These are phyloP conservation scores for Lagorchestes hirsutus DNA, from an alignment of 2,797 vertebrate genomes.

Conservation along the genomic window DNA sequence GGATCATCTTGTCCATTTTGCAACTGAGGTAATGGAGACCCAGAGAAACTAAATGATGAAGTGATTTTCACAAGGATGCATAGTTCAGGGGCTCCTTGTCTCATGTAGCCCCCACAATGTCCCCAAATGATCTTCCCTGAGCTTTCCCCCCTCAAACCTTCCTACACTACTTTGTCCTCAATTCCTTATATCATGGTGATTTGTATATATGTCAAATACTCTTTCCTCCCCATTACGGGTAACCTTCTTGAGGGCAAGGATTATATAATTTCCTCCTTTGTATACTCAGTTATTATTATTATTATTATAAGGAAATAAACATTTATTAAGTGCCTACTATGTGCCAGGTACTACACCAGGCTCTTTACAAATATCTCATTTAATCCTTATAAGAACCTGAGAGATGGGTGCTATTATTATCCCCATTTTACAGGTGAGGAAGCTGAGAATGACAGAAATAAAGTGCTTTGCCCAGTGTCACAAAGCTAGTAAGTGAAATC, in stretches of 20 bases:
- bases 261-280: not conserved
- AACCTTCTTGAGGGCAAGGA: not conserved
- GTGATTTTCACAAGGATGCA: not conserved
- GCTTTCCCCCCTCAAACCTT: not conserved
- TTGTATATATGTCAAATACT: not conserved
- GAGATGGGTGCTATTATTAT: not conserved
- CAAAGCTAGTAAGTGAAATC: not conserved
- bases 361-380: not conserved
- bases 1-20: not conserved
- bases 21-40: not conserved
- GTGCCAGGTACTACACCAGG: not conserved
- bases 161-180: not conserved
- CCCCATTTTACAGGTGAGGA: not conserved
- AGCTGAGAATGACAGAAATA: not conserved
- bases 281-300: not conserved
- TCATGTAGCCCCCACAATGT: not conserved
- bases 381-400: not conserved
- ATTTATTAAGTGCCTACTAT: not conserved
- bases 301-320: not conserved
- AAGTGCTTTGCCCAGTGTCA: not conserved
- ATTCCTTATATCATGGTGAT: not conserved
- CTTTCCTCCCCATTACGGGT: not conserved
- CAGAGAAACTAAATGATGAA: not conserved
- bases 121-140: not conserved
- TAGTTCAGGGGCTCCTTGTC: not conserved